Evolutionary conservation across 1,140 invertebrate genomes (phyloP).

Genomic region (Rhyacophila brunnea): DNA sequence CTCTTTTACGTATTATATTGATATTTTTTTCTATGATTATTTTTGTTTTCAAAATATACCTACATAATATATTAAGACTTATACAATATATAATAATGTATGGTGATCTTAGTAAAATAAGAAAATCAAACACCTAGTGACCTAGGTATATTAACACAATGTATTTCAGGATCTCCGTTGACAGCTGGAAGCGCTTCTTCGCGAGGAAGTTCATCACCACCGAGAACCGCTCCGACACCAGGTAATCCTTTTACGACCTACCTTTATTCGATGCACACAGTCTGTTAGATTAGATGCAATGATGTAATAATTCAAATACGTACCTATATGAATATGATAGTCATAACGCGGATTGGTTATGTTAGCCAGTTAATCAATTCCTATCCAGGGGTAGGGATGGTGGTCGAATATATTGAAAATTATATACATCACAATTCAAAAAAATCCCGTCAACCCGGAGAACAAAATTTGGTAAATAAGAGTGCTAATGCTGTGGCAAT

Average conservation of each 20-base stretch:
- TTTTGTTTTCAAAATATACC: not conserved
- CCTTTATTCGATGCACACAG: not conserved
- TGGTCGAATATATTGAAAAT: no score
- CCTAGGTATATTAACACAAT: not conserved
- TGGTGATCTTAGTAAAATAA: not conserved
- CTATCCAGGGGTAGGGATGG: no score
- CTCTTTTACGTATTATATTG: not conserved
- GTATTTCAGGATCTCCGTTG: constrained; percentile 26
- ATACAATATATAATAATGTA: not conserved
- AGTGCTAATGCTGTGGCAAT: no score
- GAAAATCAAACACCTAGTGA: not conserved
- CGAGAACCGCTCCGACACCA: constrained; percentile 9
- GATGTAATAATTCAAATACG: not conserved
- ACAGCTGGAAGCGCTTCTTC: constrained; percentile 30
- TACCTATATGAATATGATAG: no score
- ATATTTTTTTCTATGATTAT: not conserved
- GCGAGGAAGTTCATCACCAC: constrained; percentile 29
- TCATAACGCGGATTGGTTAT: no score
- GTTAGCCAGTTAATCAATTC: no score
- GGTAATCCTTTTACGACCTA: not conserved
- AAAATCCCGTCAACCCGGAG: no score
- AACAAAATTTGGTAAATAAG: no score
- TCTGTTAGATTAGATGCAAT: not conserved
- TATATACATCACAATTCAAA: no score
- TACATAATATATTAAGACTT: not conserved